These are phyloP conservation scores for Elephas maximus DNA, from an alignment of 2,113 vertebrate genomes.

Conservation along the genomic window DNA sequence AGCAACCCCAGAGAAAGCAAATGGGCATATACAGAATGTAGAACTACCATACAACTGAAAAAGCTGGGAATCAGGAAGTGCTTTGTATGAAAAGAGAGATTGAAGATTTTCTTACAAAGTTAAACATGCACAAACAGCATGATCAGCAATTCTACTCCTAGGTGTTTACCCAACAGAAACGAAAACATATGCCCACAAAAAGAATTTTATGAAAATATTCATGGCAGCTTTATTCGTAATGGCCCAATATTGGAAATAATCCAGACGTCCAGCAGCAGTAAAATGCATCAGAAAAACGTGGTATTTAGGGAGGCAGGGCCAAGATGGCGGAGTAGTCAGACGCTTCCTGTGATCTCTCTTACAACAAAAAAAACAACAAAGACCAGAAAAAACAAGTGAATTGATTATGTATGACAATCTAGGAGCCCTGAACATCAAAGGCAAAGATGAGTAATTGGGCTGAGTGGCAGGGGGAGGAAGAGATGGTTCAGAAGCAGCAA, in stretches of 20 bases:
- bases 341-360: too few species aligned
- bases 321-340: too few species aligned
- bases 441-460: too few species aligned
- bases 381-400: too few species aligned
- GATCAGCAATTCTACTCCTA: background rate
- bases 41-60: background rate
- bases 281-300: background rate
- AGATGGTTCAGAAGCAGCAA: too few species aligned
- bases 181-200: too few species aligned
- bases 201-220: background rate
- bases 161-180: background rate
- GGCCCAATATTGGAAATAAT: background rate
- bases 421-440: too few species aligned
- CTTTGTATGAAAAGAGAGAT: slow-evolving; percentile 15
- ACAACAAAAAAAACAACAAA: too few species aligned
- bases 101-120: background rate
- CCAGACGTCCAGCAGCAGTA: background rate
- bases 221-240: background rate
- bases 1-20: background rate
- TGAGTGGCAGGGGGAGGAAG: too few species aligned
- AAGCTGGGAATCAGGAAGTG: background rate
- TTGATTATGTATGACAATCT: too few species aligned
- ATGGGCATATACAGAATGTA: background rate
- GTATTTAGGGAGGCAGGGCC: too few species aligned
- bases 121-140: background rate